Evolutionary conservation across 2,113 vertebrate genomes (phyloP), one percentile per base, ranked within the genome.

Genomic region (Naja naja): DNA sequence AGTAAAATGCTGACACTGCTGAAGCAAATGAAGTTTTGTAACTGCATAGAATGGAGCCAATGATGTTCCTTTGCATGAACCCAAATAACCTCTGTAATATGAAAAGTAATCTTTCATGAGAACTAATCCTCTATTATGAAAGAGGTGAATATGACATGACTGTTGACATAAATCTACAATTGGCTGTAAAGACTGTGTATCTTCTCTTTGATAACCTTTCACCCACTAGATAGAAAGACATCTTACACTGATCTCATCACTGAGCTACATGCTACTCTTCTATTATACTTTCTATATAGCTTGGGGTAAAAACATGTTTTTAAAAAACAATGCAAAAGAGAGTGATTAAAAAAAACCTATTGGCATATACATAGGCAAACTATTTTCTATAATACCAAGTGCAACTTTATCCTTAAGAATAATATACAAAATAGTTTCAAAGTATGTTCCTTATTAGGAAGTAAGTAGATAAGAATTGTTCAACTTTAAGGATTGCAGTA

Each of bases 11-110:
- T 93, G 81, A 90, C 8, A 53, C 55, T 53, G n/a, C 89, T 90
- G 55, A 39, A 90, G 64, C 87, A 14, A 87, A 90, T 47, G 45
- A 93, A 93, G 89, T 90, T 86, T 87, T 90, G 92, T 53, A 90
- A 90, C 74, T 93, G n/a, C n/a, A 22, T 60, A 60, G 45, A 30
- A 14, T 60, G 23, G 54, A 52, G 45, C 3, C 74, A 64, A 10
- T 85, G 45, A 93, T 53, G 39, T 43, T 58, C 81, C 92, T n/a
- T 53, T 90, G 55, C n/a, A 52, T 69, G 55, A 64, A 90, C 55
- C 39, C 14, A 58, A 87, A 85, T 23, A 11, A 58, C 74, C 89
- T 64, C 45, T 85, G 92, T 45, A 34, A 89, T 12, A 8, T 85
- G 43, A 89, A 56, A 60, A 60, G 8, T 60, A 60, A 60, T 27